Evolutionary conservation across 30 jellyfish, hydroid and myxozoan species (phyloP).

Genomic region (Catostylus mosaicus): DNA sequence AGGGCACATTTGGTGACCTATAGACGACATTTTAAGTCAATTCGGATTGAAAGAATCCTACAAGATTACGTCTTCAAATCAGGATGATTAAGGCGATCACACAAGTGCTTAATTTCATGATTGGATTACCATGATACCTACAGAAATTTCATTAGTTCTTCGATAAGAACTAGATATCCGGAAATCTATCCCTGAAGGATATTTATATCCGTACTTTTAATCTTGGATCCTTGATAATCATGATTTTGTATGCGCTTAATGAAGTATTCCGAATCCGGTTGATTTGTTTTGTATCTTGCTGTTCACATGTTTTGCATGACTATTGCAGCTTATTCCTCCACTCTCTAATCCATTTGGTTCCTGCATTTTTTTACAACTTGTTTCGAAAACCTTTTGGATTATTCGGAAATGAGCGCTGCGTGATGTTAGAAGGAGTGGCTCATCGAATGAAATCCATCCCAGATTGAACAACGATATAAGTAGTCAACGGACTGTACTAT

Average conservation of each 20-base stretch:
- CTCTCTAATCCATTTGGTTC: too few relatives aligned
- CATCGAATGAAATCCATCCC: too few relatives aligned
- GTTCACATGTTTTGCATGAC: too few relatives aligned
- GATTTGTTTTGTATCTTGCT: too few relatives aligned
- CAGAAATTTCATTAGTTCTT: not conserved
- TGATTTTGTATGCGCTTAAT: not conserved
- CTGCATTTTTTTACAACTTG: too few relatives aligned
- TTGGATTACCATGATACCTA: slow-evolving; percentile 5
- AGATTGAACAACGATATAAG: too few relatives aligned
- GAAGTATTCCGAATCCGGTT: too few relatives aligned
- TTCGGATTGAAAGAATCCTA: not conserved
- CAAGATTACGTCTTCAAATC: not conserved
- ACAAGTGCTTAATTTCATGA: not conserved
- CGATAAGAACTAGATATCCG: slow-evolving; percentile 24
- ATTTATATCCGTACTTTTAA: not conserved
- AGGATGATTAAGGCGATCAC: not conserved
- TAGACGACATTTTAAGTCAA: not conserved
- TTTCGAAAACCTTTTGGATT: too few relatives aligned
- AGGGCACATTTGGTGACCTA: not conserved
- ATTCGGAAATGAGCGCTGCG: too few relatives aligned
- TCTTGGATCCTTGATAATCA: not conserved
- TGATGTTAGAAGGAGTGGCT: too few relatives aligned
- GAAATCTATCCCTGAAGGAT: slow-evolving; percentile 16
- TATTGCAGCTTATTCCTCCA: too few relatives aligned
- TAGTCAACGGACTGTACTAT: too few relatives aligned